Evolutionary conservation across 1,140 invertebrate genomes (phyloP).

Genomic region (Wasmannia auropunctata): DNA sequence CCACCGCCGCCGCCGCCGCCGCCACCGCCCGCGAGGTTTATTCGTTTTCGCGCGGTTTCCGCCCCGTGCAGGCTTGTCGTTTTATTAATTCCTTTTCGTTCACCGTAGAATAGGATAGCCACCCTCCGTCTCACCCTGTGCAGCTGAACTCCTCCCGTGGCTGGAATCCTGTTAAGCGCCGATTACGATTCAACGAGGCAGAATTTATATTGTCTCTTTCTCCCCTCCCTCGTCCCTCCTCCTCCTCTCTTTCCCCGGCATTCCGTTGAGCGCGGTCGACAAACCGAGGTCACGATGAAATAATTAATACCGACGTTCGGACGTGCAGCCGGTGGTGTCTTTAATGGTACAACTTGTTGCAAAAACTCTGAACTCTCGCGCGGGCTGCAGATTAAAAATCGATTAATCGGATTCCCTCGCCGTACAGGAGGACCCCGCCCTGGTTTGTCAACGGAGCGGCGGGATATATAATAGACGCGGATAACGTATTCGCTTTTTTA

Average conservation of each 20-base stretch:
- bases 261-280: constrained; percentile 4
- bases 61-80: neutral
- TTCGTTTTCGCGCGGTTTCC: constrained; percentile 40
- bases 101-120: neutral
- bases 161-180: constrained; percentile 34
- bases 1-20: too few relatives aligned
- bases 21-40: too few relatives aligned
- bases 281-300: constrained; percentile 21
- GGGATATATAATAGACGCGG: neutral
- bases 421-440: neutral
- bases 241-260: too few relatives aligned
- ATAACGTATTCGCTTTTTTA: neutral
- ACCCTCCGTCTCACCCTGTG: neutral
- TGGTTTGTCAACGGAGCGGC: neutral
- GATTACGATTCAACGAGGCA: constrained; percentile 47
- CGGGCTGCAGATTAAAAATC: constrained; percentile 35
- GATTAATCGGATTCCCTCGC: constrained; percentile 21
- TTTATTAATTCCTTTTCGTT: constrained; percentile 59
- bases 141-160: too few relatives aligned
- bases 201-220: constrained; percentile 25
- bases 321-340: constrained; percentile 3
- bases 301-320: constrained; percentile 41
- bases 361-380: constrained; percentile 41
- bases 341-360: constrained; percentile 39
- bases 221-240: too few relatives aligned